Conservation (phyloP, 2,113 vertebrate genomes). For the Phocoena sinus region DNA sequence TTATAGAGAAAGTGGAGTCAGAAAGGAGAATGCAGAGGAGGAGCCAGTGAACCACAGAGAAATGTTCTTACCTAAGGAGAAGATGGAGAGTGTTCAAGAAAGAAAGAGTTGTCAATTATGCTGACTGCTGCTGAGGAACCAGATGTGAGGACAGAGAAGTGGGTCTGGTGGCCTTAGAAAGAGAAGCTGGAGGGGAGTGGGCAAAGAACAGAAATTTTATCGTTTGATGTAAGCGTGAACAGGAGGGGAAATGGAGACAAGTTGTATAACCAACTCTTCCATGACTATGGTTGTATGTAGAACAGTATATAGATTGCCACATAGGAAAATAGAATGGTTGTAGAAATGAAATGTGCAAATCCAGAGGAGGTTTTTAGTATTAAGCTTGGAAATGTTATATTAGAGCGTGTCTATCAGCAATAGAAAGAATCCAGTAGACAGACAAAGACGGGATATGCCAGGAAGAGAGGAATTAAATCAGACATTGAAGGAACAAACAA, state of each 20-base stretch:
- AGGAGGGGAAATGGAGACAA: not conserved
- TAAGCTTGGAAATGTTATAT: not conserved
- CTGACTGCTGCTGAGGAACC: not conserved
- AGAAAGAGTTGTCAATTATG: not conserved
- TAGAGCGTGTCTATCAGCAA: not conserved
- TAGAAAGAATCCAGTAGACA: not conserved
- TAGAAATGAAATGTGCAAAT: not conserved
- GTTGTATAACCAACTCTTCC: not conserved
- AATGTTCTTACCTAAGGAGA: not conserved
- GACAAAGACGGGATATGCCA: not conserved
- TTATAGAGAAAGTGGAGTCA: not conserved
- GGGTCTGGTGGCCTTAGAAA: not conserved
- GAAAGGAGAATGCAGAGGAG: not conserved
- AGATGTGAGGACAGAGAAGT: not conserved
- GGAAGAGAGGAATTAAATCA: not conserved
- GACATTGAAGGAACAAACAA: not conserved
- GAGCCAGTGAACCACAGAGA: not conserved
- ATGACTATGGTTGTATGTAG: not conserved
- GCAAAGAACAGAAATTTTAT: not conserved
- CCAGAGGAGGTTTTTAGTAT: not conserved
- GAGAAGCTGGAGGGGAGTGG: not conserved
- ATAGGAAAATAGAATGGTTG: not conserved
- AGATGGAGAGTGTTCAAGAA: not conserved
- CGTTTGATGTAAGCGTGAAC: not conserved
- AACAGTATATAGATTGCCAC: not conserved